Conservation (phyloP, 2,888 invertebrate genomes). For the Drosophila mayaguana region DNA sequence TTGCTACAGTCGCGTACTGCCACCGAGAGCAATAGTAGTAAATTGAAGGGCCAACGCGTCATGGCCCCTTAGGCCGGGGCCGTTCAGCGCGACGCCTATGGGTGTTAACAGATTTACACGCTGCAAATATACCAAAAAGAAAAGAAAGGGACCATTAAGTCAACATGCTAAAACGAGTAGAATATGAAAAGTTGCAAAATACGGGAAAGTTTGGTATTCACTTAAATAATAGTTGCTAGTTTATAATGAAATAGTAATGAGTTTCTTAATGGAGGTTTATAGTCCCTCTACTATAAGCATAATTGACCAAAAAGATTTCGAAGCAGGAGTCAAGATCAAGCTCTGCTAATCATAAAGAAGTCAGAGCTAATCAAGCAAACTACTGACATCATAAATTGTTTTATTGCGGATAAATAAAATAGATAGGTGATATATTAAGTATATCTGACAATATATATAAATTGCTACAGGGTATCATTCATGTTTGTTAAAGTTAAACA, state of each 20-base stretch:
- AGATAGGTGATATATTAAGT: no score
- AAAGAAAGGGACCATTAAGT: slow-evolving; percentile 1
- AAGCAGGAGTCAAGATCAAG: no score
- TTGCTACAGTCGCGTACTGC: slow-evolving; percentile 86
- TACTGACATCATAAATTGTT: no score
- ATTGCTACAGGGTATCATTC: slow-evolving; percentile 6
- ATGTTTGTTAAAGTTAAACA: slow-evolving; percentile 54
- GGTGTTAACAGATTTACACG: slow-evolving; percentile 85
- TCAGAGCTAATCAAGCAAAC: no score
- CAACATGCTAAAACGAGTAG: not conserved
- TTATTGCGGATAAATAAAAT: no score
- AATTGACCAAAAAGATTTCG: no score
- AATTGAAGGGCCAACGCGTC: slow-evolving; percentile 86
- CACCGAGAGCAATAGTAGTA: slow-evolving; percentile 88
- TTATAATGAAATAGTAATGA: not conserved
- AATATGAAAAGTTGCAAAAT: not conserved
- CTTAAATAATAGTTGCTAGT: no score
- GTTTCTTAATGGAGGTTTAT: no score
- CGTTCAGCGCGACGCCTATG: slow-evolving; percentile 88
- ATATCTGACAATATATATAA: not conserved
- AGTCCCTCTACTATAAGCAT: no score
- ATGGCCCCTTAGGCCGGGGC: slow-evolving; percentile 86
- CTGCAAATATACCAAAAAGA: slow-evolving; percentile 65
- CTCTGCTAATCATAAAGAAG: no score
- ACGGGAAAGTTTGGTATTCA: not conserved